Percentiles rank a stretch among this genome's conserved stretches.
phyloP scores from a whole-genome alignment of 2,113 vertebrate genomes.

The Piprites chloris region DNA sequence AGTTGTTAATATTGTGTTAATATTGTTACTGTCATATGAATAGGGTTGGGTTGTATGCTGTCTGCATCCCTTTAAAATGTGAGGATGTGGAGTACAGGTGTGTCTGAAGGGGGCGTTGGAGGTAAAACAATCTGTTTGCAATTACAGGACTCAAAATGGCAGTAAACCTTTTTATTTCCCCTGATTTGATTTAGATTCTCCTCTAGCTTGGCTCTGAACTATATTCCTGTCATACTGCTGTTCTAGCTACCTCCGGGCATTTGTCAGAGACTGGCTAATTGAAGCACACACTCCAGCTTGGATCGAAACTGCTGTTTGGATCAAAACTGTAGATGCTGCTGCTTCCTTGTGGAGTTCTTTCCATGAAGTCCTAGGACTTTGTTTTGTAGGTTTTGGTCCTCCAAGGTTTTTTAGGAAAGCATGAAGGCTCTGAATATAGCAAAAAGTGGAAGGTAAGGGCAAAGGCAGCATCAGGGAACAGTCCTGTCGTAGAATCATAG shows the following conservation, averaged over 20 bases:
- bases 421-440: neutral
- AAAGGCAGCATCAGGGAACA: neutral
- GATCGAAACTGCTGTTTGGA: neutral
- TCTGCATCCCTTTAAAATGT: neutral
- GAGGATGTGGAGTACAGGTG: neutral
- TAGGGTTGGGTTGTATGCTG: neutral
- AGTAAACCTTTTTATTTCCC: conserved; percentile 7
- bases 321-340: neutral
- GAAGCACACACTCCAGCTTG: neutral
- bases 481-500: neutral
- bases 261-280: neutral
- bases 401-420: neutral
- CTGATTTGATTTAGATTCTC: conserved; percentile 23
- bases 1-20: neutral
- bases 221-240: neutral
- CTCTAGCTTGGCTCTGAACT: conserved; percentile 16
- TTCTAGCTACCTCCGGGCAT: neutral
- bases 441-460: neutral
- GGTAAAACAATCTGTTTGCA: neutral
- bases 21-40: neutral
- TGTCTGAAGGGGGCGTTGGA: neutral
- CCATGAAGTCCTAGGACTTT: neutral
- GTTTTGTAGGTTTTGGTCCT: neutral
- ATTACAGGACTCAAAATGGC: neutral
- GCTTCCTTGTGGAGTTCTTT: neutral